phyloP scores from a whole-genome alignment of 2,113 vertebrate species.

The Nibea coibor region DNA sequence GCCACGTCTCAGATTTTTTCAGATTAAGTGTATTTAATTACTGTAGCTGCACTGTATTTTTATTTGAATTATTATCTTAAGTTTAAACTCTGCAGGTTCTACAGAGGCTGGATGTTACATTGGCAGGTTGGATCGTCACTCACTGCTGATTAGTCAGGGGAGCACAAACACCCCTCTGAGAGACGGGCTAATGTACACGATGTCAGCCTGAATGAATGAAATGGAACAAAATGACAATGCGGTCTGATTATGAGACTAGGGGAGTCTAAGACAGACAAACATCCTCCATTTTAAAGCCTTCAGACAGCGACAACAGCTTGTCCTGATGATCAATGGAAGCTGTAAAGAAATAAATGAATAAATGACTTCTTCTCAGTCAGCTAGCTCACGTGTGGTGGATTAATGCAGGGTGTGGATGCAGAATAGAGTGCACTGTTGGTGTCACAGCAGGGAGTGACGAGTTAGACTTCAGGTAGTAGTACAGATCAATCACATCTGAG shows the following conservation, averaged over 20 bases:
- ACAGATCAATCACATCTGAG: too few relatives aligned
- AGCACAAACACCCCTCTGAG: background rate
- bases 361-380: background rate
- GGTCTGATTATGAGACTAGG: background rate
- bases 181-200: background rate
- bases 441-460: background rate
- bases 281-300: background rate
- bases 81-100: background rate
- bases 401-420: background rate
- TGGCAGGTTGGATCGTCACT: background rate
- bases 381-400: too few relatives aligned
- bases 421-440: background rate
- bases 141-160: too few relatives aligned
- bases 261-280: background rate
- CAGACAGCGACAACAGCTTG: background rate
- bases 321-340: background rate
- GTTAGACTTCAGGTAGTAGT: background rate
- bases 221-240: background rate
- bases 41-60: background rate
- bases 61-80: too few relatives aligned
- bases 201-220: background rate
- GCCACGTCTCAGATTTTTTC: background rate
- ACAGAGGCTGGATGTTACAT: background rate
- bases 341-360: background rate
- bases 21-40: background rate